These are phyloP conservation scores for Pheosia gnoma DNA, from an alignment of 2,888 invertebrate species.

Conservation along the genomic window DNA sequence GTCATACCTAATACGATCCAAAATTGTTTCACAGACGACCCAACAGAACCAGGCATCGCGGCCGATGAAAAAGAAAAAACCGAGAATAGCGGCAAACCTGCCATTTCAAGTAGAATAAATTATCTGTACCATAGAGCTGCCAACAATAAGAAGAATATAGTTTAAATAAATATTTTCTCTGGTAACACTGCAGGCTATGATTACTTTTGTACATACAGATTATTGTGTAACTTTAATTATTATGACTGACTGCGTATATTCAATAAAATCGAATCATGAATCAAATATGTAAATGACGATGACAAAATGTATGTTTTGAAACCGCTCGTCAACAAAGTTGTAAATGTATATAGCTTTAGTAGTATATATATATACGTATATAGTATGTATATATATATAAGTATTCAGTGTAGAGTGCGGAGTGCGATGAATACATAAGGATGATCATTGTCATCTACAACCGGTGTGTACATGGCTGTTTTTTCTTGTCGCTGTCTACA, in stretches of 20 bases:
- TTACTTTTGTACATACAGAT: constrained; percentile 2
- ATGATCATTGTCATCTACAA: no score
- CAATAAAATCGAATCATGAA: no score
- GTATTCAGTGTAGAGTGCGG: no score
- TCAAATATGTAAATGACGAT: no score
- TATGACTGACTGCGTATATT: no score
- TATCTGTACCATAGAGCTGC: constrained; percentile 23
- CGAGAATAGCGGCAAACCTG: constrained; percentile 76
- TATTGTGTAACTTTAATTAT: neutral
- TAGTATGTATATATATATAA: no score
- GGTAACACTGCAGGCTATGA: constrained; percentile 14
- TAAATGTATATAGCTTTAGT: no score
- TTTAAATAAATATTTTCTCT: constrained; percentile 10
- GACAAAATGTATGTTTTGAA: no score
- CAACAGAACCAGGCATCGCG: constrained; percentile 46
- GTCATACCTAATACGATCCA: neutral
- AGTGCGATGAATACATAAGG: no score
- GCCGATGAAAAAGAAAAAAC: constrained; percentile 66
- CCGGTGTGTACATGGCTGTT: no score
- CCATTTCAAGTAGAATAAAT: constrained; percentile 71
- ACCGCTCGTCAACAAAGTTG: no score
- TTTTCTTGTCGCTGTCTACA: neutral
- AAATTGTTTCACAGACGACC: constrained; percentile 33
- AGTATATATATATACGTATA: no score
- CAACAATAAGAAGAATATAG: constrained; percentile 14